Percentiles rank a stretch among this genome's conserved stretches.
phyloP scores from a whole-genome alignment of 35 echinoderm and acorn worm genomes.

The Holothuria glaberrima region DNA sequence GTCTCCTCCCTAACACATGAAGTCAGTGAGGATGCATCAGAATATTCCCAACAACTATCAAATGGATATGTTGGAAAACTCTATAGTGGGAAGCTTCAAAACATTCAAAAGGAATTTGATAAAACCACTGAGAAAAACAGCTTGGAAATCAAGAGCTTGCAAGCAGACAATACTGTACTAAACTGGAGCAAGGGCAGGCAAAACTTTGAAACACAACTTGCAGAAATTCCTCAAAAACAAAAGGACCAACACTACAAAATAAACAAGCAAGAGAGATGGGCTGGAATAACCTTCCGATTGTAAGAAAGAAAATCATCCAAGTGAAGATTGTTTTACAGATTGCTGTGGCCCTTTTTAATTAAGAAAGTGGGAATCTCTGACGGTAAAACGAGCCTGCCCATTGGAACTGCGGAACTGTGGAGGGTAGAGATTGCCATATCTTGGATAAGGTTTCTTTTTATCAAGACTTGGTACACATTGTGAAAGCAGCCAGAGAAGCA shows the following conservation, averaged over 20 bases:
- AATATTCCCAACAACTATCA: too few relatives aligned
- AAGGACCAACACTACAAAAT: neutral
- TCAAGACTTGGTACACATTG: neutral
- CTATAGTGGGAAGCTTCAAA: too few relatives aligned
- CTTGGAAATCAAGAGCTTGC: too few relatives aligned
- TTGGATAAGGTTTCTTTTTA: conserved; percentile 14
- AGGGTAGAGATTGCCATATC: conserved; percentile 12
- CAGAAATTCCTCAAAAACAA: neutral
- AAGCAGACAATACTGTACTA: too few relatives aligned
- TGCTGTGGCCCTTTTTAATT: neutral
- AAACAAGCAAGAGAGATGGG: neutral
- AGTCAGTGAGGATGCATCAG: too few relatives aligned
- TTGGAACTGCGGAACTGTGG: neutral
- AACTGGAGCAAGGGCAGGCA: too few relatives aligned
- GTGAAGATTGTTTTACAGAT: conserved; percentile 10
- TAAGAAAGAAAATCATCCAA: neutral
- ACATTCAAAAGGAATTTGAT: too few relatives aligned
- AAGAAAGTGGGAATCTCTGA: neutral
- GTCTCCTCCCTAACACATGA: too few relatives aligned
- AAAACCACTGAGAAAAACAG: too few relatives aligned
- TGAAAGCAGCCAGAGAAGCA: neutral
- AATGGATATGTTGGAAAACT: too few relatives aligned
- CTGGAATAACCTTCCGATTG: neutral
- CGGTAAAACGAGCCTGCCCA: neutral
- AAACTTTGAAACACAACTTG: too few relatives aligned